Evolutionary conservation across 1,140 invertebrate genomes (phyloP).

Genomic region (Formica selysi): DNA sequence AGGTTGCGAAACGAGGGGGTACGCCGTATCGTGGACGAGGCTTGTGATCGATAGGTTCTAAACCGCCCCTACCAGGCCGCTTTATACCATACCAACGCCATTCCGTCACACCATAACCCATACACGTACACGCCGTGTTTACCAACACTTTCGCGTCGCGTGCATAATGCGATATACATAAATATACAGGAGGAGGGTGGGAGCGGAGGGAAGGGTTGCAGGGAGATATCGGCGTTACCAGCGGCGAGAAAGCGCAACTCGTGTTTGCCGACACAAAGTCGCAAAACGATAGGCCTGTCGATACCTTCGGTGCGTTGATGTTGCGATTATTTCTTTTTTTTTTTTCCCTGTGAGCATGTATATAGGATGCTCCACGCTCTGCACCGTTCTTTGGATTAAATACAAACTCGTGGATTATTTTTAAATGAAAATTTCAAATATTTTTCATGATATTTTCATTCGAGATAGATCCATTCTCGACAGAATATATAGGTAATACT

Average conservation of each 20-base stretch:
- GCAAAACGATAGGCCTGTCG: constrained; percentile 51
- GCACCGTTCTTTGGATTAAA: neutral
- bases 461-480: neutral
- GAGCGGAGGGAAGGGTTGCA: no score
- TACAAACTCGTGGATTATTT: neutral
- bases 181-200: constrained; percentile 53
- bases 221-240: constrained; percentile 35
- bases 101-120: constrained; percentile 48
- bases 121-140: constrained; percentile 54
- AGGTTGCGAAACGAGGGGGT: constrained; percentile 64
- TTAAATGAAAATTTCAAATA: neutral
- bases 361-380: neutral
- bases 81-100: constrained; percentile 32
- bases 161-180: constrained; percentile 65
- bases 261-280: constrained; percentile 60
- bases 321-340: neutral
- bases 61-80: constrained; percentile 60
- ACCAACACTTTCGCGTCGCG: constrained; percentile 55
- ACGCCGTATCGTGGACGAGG: constrained; percentile 71
- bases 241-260: constrained; percentile 54
- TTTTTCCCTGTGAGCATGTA: neutral
- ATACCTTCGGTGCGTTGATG: neutral
- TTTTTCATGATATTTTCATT: neutral
- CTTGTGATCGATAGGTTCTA: constrained; percentile 75
- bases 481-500: neutral